Evolutionary conservation across 2,113 vertebrate species (phyloP), one percentile per base, ranked within the genome.

Genomic region (Jacana jacana): DNA sequence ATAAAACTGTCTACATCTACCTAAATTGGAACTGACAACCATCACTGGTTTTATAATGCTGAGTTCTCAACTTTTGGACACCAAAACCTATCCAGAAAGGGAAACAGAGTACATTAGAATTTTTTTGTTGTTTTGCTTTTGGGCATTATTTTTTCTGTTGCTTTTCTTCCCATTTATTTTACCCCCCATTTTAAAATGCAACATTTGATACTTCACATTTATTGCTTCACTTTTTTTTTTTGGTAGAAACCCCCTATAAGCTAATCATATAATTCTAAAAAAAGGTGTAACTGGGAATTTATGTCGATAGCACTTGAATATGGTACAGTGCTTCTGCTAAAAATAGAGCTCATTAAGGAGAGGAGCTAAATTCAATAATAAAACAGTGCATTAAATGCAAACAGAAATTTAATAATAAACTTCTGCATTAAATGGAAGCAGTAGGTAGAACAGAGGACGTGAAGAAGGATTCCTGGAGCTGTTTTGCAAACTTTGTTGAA

Each of bases 1-100:
- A 97, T 96, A 96, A 96, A 97, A 96, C 93, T 96, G 97, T 98
- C 97, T 97, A 87, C 96, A 76, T 98, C 97, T 94, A 72, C 93
- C 93, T 97, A 98, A 98, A 98, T 98, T 97, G 97, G 97, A 98
- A 98, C 97, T 98, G 98, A 98, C 98, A 98, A 96, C 93, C 97
- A 95, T 92, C 95, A 93, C 91, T 96, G 83, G 82, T 96, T 97
- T 97, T 97, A 81, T 89, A 96, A 95, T 89, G 94, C 96, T 94
- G 92, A 97, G 97, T 94, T 97, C 97, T 97, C 94, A 97, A 84
- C 81, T 97, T 96, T 96, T 96, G 92, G 89, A 97, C 85, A 86
- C 97, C 86, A 96, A 92, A 97, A 97, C 42, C 91, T 65, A 76
- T 39, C 90, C 92, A 97, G 93, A 94, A 96, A 97, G 94, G 16